phyloP scores from a whole-genome alignment of 2,888 invertebrate genomes.

The Platypus cylindrus region DNA sequence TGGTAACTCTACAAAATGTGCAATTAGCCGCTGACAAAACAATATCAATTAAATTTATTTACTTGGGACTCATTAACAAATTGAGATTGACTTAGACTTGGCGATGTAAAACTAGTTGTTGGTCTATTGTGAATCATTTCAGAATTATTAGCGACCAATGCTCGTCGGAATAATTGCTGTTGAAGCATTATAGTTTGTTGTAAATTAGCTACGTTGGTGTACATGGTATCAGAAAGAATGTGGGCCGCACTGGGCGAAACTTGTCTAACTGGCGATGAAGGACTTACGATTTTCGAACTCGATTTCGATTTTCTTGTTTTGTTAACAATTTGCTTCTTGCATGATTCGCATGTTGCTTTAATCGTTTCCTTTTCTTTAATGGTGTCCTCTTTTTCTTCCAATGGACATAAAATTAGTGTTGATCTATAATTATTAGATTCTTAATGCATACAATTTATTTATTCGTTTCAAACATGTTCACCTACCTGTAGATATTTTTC shows the following conservation, averaged over 20 bases:
- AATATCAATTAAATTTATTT: conserved; percentile 3
- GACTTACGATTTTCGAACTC: conserved; percentile 23
- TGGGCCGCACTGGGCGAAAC: conserved; percentile 20
- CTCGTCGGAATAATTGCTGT: conserved; percentile 48
- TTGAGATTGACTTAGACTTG: conserved; percentile 46
- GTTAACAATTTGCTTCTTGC: conserved; percentile 20
- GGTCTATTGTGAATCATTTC: conserved; percentile 23
- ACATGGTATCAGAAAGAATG: conserved; percentile 49
- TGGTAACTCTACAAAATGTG: conserved; percentile 7
- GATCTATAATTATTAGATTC: conserved; percentile 22
- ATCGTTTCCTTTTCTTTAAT: conserved; percentile 19
- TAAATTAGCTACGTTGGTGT: conserved; percentile 54
- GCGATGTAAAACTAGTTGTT: conserved; percentile 39
- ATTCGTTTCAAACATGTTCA: neutral
- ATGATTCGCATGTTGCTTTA: conserved; percentile 23
- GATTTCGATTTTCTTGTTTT: conserved; percentile 26
- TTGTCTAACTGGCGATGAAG: conserved; percentile 25
- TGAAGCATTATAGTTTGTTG: conserved; percentile 56
- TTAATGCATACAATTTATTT: neutral
- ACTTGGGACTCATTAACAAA: conserved; percentile 37
- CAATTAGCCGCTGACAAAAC: neutral
- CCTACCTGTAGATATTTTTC: conserved; percentile 25
- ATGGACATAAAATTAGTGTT: conserved; percentile 27
- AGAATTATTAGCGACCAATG: conserved; percentile 31
- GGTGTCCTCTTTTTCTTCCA: conserved; percentile 22